Evolutionary conservation across 2,797 vertebrate species (phyloP).

Genomic region (Mareca penelope): DNA sequence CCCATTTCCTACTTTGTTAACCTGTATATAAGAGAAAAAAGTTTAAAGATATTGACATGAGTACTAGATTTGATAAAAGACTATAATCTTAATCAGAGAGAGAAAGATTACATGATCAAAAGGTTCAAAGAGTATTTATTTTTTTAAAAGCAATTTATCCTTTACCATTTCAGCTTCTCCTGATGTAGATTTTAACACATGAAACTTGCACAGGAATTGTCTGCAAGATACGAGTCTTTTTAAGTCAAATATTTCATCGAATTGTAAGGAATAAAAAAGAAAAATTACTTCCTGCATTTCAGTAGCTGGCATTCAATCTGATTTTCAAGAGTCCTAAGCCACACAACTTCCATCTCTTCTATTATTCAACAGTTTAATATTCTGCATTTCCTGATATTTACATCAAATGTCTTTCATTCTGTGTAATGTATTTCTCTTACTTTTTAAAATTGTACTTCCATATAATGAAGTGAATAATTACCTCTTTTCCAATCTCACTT

Average conservation of each 20-base stretch:
- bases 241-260: neutral
- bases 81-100: conserved; percentile 4
- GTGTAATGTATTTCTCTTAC: neutral
- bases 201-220: neutral
- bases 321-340: neutral
- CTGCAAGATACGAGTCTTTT: neutral
- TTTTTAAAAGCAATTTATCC: conserved; percentile 27
- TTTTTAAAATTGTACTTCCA: neutral
- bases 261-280: neutral
- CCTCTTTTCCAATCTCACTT: neutral
- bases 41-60: neutral
- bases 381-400: conserved; percentile 32
- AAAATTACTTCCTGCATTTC: neutral
- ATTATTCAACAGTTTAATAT: conserved; percentile 21
- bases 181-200: neutral
- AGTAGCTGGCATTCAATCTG: neutral
- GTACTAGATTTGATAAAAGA: neutral
- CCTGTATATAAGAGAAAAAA: neutral
- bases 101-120: neutral
- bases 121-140: conserved; percentile 12
- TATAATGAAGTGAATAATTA: neutral
- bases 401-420: neutral
- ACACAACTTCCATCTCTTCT: neutral
- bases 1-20: neutral
- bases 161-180: conserved; percentile 31